A percentile compares a stretch with the other conserved stretches of the same genome.
Evolutionary conservation across 2,797 vertebrate species (phyloP).

Genomic region (Amblyopsis hoosieri): DNA sequence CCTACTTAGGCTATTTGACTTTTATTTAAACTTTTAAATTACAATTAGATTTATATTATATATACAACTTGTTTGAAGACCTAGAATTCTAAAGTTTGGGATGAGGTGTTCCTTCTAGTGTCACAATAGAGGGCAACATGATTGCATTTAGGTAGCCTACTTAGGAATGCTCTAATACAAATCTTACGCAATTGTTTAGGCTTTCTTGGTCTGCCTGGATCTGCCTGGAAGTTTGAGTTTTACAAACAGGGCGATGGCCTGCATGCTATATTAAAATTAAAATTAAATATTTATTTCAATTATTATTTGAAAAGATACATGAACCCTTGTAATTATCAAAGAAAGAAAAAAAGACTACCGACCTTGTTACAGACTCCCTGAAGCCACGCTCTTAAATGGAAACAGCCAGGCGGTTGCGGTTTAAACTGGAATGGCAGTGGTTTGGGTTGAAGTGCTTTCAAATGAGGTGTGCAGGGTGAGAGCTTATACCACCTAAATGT

Average conservation of each 20-base stretch:
- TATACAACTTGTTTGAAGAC: background rate
- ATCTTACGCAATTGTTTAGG: too few species aligned
- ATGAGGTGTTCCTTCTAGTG: slow-evolving; percentile 56
- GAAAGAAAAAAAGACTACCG: slow-evolving; percentile 5
- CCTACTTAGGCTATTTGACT: too few species aligned
- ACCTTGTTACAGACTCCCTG: slow-evolving; percentile 8
- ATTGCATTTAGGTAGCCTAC: background rate
- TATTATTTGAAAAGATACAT: too few species aligned
- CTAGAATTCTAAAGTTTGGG: slow-evolving; percentile 4
- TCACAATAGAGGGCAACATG: background rate
- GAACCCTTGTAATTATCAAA: too few species aligned
- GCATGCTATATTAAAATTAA: too few species aligned
- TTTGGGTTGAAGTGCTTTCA: slow-evolving; percentile 44
- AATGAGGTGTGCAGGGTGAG: slow-evolving; percentile 57
- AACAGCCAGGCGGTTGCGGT: slow-evolving; percentile 48
- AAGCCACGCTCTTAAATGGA: slow-evolving; percentile 42
- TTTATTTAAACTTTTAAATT: too few species aligned
- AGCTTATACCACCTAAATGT: slow-evolving; percentile 24
- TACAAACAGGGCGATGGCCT: too few species aligned
- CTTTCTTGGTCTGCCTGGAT: too few species aligned
- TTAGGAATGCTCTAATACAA: background rate
- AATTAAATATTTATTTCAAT: slow-evolving; percentile 11
- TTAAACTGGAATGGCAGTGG: slow-evolving; percentile 36
- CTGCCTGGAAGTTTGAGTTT: too few species aligned
- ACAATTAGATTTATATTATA: too few species aligned